A percentile compares a stretch with the other conserved stretches of the same genome.
Evolutionary conservation across 1,140 invertebrate species (phyloP).

Genomic region (Drosophila neocordata): DNA sequence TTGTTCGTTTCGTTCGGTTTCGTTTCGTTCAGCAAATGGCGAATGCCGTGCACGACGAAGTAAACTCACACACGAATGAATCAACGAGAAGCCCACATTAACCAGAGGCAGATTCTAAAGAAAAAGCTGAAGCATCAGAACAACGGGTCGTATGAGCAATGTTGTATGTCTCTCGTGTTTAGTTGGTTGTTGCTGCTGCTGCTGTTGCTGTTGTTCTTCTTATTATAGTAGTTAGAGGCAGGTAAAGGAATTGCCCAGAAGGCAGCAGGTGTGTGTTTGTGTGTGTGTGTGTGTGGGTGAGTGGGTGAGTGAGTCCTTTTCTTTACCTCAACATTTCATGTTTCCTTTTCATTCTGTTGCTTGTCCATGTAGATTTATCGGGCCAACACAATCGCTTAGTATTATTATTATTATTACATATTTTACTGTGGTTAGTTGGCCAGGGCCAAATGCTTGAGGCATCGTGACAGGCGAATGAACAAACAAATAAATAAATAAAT

Average conservation of each 20-base stretch:
- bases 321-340: too few species aligned
- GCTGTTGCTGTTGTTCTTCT: constrained; percentile 15
- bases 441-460: constrained; percentile 37
- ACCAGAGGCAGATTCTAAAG: neutral
- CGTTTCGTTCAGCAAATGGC: constrained; percentile 48
- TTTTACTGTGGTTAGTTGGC: constrained; percentile 54
- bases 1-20: neutral
- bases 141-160: constrained; percentile 74
- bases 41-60: constrained; percentile 20
- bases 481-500: constrained; percentile 73
- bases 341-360: constrained; percentile 1
- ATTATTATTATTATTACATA: constrained; percentile 16
- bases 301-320: too few species aligned
- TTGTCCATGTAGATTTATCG: constrained; percentile 60
- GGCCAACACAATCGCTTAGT: constrained; percentile 63
- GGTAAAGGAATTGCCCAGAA: constrained; percentile 3
- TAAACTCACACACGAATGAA: constrained; percentile 18
- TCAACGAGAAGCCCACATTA: too few species aligned
- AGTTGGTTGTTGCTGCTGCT: neutral
- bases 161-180: constrained; percentile 27
- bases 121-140: neutral
- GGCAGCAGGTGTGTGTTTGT: neutral
- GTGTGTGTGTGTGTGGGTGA: neutral
- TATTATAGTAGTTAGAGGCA: constrained; percentile 18
- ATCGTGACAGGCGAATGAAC: constrained; percentile 18